A percentile compares a stretch with the other conserved stretches of the same genome.
phyloP scores from a whole-genome alignment of 2,113 vertebrate species.

The Gnathonemus echidnorhynchus region DNA sequence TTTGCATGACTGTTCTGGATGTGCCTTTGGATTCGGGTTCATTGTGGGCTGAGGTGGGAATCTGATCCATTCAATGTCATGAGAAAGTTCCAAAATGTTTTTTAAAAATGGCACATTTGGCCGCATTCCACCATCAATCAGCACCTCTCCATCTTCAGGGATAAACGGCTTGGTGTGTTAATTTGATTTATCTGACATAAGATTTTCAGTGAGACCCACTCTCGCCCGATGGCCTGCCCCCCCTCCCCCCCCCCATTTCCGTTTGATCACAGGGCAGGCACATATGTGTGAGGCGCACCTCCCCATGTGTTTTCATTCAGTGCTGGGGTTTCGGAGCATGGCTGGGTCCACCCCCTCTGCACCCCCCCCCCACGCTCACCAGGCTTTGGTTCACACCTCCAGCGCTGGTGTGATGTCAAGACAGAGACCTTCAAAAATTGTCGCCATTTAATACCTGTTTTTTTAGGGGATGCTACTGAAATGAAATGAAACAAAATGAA shows the following conservation, averaged over 20 bases:
- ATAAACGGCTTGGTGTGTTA: neutral
- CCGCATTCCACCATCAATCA: neutral
- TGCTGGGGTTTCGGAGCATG: neutral
- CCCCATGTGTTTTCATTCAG: conserved; percentile 1
- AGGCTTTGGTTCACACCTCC: neutral
- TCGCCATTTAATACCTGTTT: neutral
- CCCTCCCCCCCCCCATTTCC: neutral
- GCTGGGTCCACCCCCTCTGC: no score
- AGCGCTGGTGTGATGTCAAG: neutral
- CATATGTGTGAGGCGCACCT: neutral
- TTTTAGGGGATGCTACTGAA: neutral
- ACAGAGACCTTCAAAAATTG: neutral
- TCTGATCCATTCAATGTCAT: neutral
- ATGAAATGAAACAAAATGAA: neutral
- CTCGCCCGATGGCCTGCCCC: neutral
- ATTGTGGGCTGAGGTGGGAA: neutral
- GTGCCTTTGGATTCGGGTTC: neutral
- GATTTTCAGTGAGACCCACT: neutral
- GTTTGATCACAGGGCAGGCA: neutral
- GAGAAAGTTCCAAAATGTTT: neutral
- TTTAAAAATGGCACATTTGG: neutral
- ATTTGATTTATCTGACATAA: conserved; percentile 4
- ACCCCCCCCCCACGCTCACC: no score
- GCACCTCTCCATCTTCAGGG: neutral
- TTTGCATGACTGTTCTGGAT: neutral